Evolutionary conservation across 2,113 vertebrate genomes (phyloP), one percentile per base, ranked within the genome.

Genomic region (Ptychochromis oligacanthus): DNA sequence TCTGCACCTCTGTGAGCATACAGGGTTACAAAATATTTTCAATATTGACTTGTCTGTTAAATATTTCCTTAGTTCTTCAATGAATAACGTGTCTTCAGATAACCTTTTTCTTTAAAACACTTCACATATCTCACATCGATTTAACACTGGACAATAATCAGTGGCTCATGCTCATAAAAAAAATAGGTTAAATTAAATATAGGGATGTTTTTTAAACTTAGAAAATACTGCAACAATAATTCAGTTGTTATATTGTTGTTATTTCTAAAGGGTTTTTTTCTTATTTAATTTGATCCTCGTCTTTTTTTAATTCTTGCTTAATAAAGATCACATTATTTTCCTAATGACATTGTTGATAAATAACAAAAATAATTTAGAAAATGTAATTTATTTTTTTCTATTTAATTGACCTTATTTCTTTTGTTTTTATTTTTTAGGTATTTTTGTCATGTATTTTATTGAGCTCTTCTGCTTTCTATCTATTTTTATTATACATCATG

Each of bases 1-100:
- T 18, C 15, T 18, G 49, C 49, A 18, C 18, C 18, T 5, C 2
- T 70, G 65, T 28, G 17, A 28, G 26, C 3, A 49, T 26, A 40
- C 5, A n/a, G 11, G 46, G 11, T 54, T 54, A 54, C 67, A 72
- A 34, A 24, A 72, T 54, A n/a, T 34, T 34, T 72, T 52, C 24
- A 20, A 10, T 13, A 5, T n/a, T 28, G 46, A 54, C 17, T 36
- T 36, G 5, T 36, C 36, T 34, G 67, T 72, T 72, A 72, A 72
- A 72, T 46, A 52, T n/a, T 72, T 72, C 26, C 65, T 26, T 7
- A 72, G 65, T 52, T 70, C 49, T 52, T 72, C 46, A 52, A 72
- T 52, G 43, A 72, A 72, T 52, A 72, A 72, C 65, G 5, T 0
- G 0, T 52, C 0, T 31, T 15, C 43, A 72, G 24, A 46, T 15